Percentiles rank a stretch among this genome's conserved stretches.
Evolutionary conservation across 1,140 invertebrate species (phyloP).

Genomic region (Hypsibius dujardini): DNA sequence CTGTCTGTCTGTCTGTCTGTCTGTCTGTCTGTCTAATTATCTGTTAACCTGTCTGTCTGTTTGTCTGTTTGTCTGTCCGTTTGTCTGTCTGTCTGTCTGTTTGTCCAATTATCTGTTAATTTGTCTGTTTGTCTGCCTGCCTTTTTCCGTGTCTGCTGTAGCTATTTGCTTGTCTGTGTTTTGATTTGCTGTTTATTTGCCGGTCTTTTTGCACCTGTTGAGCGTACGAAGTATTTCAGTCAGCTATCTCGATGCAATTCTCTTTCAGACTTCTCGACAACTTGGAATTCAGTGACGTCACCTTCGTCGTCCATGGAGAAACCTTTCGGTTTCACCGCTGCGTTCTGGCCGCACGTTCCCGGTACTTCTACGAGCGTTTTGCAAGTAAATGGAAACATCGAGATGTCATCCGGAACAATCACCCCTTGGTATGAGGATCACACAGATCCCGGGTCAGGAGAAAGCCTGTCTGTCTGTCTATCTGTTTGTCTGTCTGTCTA

Average conservation of each 20-base stretch:
- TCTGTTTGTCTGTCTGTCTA: neutral
- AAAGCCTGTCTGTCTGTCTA: neutral
- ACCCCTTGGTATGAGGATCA: constrained; percentile 29
- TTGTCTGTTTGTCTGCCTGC: neutral
- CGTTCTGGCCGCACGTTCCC: constrained; percentile 34
- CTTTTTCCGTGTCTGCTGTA: neutral
- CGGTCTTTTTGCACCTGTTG: neutral
- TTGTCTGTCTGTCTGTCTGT: neutral
- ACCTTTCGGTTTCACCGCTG: constrained; percentile 34
- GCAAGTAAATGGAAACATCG: constrained; percentile 33
- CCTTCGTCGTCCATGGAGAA: constrained; percentile 33
- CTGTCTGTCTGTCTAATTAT: neutral
- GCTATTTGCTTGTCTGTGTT: too few species aligned
- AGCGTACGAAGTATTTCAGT: neutral
- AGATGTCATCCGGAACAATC: constrained; percentile 29
- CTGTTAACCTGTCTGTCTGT: neutral
- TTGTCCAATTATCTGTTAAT: neutral
- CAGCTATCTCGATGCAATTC: neutral
- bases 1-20: neutral
- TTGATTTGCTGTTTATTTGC: too few species aligned
- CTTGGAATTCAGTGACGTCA: constrained; percentile 33
- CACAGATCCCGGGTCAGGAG: neutral
- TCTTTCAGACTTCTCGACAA: constrained; percentile 33
- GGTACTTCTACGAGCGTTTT: constrained; percentile 36
- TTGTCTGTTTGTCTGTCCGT: neutral